phyloP scores from a whole-genome alignment of 1,140 invertebrate genomes.

The Zaprionus tsacasi region DNA sequence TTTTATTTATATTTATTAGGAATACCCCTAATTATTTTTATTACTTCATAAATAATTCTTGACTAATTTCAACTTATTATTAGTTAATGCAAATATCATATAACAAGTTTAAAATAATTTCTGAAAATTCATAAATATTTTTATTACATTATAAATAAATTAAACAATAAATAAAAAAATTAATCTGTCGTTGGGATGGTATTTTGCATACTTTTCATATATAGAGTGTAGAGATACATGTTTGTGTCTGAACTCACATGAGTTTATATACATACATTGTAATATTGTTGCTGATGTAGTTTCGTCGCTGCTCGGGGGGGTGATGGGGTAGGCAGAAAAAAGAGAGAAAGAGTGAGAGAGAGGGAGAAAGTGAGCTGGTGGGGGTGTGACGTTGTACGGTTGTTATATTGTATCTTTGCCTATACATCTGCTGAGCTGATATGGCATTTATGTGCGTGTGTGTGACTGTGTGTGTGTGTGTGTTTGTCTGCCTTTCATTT shows the following conservation, averaged over 20 bases:
- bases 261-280: constrained; percentile 51
- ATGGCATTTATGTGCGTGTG: constrained; percentile 64
- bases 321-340: neutral
- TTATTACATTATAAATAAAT: too few relatives aligned
- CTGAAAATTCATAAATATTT: neutral
- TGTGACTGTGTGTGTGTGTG: neutral
- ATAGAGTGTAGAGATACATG: constrained; percentile 25
- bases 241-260: constrained; percentile 16
- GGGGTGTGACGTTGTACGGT: constrained; percentile 29
- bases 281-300: constrained; percentile 39
- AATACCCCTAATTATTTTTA: too few relatives aligned
- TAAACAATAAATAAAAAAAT: neutral
- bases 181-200: neutral
- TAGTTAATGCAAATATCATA: too few relatives aligned
- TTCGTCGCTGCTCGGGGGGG: neutral
- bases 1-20: too few relatives aligned
- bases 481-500: constrained; percentile 70
- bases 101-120: neutral
- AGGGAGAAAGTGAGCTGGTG: neutral
- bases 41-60: too few relatives aligned
- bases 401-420: constrained; percentile 69
- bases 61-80: too few relatives aligned
- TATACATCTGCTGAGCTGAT: constrained; percentile 76
- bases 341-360: neutral
- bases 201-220: neutral